phyloP scores from a whole-genome alignment of 2,888 invertebrate genomes.

The Mantis religiosa region DNA sequence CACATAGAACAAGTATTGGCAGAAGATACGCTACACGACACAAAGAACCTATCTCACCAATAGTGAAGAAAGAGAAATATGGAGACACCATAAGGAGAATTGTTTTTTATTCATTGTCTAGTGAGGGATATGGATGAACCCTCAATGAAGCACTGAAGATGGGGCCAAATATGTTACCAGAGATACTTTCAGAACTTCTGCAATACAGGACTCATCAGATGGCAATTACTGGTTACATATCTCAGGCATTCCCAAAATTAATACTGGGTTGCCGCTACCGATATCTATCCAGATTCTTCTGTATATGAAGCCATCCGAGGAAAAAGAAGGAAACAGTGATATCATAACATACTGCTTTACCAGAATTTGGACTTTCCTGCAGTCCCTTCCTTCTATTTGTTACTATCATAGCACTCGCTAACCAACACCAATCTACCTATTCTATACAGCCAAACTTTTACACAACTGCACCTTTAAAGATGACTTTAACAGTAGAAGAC shows the following conservation, averaged over 20 bases:
- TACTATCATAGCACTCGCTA: neutral
- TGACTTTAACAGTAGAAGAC: neutral
- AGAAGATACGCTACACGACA: neutral
- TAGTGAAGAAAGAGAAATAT: neutral
- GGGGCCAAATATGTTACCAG: constrained; percentile 1
- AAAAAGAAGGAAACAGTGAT: neutral
- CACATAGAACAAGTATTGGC: neutral
- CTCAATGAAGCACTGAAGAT: neutral
- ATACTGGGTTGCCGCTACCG: neutral
- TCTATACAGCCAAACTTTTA: too few species aligned
- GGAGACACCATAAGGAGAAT: neutral
- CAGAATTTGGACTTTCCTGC: neutral
- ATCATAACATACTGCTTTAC: neutral
- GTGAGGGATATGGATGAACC: neutral
- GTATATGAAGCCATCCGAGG: neutral
- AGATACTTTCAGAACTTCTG: neutral
- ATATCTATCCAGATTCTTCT: neutral
- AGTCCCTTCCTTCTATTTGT: neutral
- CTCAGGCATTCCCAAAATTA: neutral
- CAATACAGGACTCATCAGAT: neutral
- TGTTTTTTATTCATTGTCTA: neutral
- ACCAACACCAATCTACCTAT: too few species aligned
- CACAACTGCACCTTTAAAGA: neutral
- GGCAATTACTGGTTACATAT: neutral
- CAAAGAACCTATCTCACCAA: neutral